Evolutionary conservation across 2,888 invertebrate species (phyloP), one percentile per base, ranked within the genome.

Genomic region (Pachymerium ferrugineum): DNA sequence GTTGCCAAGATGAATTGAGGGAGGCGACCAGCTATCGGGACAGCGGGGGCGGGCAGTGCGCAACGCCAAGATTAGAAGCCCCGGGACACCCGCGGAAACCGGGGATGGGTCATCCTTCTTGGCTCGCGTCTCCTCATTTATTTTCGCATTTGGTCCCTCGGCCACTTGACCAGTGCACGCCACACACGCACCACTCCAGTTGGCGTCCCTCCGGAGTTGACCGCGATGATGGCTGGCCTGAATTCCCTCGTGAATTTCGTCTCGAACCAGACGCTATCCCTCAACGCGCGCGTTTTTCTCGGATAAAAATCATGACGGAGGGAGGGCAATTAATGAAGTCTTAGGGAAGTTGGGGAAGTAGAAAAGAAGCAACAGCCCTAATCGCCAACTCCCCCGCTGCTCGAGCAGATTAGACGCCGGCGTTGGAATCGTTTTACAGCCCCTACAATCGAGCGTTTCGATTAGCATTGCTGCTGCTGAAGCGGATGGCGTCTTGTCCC

Each of bases 21-120:
- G 62, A 62, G 62, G 62, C 62, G 62, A 62, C 62, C 62, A 62
- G 62, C 62, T 62, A 62, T 62, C 62, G 62, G 62, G 62, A 62
- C 62, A 62, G 62, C 62, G 62, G 62, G 62, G 62, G 62, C 62
- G 62, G 62, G 62, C 62, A 62, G 28, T 28, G 10, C 62, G 62
- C 62, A 62, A 62, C 62, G 62, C 62, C 71, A 71, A 71, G 71
- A 71, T 71, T 71, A 71, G 71, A 71, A 71, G 35, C 71, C 38
- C 71, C 71, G 28, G 71, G 71, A 71, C 38, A 71, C 71, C 35
- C 35, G 35, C 35, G 33, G 33, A 31, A 71, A 71, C 71, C 12
- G 71, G 71, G 71, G 38, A 38, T 22, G 31, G 71, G 31, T 71
- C 71, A 71, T 71, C 71, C 31, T 71, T 71, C 71, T 71, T 71